Conservation (phyloP, 2,113 vertebrate species). For the Dipodomys merriami region DNA sequence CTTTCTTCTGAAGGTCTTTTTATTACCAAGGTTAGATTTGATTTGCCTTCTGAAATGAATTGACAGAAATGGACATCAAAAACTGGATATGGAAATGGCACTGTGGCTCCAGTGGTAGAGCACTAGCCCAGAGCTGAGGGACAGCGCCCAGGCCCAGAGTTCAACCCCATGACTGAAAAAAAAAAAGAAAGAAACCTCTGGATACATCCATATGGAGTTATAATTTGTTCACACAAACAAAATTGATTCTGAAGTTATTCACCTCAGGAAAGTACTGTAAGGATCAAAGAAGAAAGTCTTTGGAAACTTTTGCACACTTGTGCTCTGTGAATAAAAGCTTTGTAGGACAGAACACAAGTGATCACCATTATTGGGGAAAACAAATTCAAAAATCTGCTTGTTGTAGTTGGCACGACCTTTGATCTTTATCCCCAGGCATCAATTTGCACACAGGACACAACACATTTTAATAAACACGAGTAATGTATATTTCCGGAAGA, state of each 20-base stretch:
- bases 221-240: slow-evolving; percentile 53
- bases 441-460: neutral
- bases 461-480: neutral
- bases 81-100: no score
- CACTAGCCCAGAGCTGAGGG: no score
- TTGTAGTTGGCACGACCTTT: neutral
- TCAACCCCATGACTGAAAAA: no score
- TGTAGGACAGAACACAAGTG: neutral
- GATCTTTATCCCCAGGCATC: neutral
- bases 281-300: neutral
- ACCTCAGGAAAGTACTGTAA: neutral
- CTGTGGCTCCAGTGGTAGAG: no score
- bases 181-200: neutral
- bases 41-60: slow-evolving; percentile 72
- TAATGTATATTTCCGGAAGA: neutral
- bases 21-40: slow-evolving; percentile 63
- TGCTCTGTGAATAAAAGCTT: neutral
- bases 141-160: no score
- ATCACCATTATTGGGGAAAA: neutral
- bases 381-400: neutral
- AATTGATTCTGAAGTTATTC: slow-evolving; percentile 15
- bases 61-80: slow-evolving; percentile 56
- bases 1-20: slow-evolving; percentile 48
- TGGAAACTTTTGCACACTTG: neutral
- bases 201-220: slow-evolving; percentile 26